phyloP scores from a whole-genome alignment of 2,888 invertebrate genomes.

The Rotaria magnacalcarata region DNA sequence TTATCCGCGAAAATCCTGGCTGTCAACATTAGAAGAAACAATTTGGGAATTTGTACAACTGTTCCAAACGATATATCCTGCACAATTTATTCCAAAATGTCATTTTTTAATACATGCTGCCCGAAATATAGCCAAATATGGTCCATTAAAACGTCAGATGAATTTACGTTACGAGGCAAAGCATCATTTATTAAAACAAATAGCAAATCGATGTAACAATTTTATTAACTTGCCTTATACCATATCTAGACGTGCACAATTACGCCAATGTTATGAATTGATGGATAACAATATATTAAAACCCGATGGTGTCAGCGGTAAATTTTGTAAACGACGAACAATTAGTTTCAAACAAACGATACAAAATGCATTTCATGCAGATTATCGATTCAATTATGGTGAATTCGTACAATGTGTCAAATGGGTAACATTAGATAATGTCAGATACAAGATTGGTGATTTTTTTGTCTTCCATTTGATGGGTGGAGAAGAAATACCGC shows the following conservation, averaged over 20 bases:
- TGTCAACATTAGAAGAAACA: neutral
- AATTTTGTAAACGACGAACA: neutral
- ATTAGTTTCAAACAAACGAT: neutral
- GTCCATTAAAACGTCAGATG: neutral
- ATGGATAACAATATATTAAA: neutral
- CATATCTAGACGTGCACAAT: neutral
- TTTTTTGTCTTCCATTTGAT: no score
- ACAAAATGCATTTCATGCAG: neutral
- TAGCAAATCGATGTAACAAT: neutral
- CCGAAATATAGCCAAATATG: neutral
- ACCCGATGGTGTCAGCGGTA: neutral
- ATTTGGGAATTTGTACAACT: neutral
- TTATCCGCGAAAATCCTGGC: neutral
- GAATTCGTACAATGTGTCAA: neutral
- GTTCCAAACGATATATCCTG: neutral
- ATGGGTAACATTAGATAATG: no score
- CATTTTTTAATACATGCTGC: neutral
- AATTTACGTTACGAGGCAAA: neutral
- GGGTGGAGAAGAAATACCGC: no score
- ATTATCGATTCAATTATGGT: neutral
- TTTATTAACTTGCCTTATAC: neutral
- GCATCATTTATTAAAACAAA: constrained; percentile 4
- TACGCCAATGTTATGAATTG: neutral
- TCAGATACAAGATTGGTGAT: no score
- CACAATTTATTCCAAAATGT: neutral